These are phyloP conservation scores for Heterodera filipjevi DNA, from an alignment of 2,888 invertebrate genomes.

Conservation along the genomic window DNA sequence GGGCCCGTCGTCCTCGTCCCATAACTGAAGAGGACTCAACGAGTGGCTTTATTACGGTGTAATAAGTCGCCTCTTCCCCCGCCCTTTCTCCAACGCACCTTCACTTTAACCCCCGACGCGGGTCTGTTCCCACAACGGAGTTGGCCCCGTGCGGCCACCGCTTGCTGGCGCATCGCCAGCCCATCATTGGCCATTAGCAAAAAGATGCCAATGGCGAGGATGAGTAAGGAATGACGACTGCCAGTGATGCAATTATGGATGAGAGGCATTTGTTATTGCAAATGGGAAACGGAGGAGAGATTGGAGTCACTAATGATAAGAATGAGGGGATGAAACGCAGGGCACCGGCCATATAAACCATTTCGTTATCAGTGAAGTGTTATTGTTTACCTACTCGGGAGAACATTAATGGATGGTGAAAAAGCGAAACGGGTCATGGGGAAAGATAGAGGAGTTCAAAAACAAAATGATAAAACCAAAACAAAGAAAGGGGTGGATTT, in stretches of 20 bases:
- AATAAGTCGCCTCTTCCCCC: conserved; percentile 8
- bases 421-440: no score
- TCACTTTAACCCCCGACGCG: conserved; percentile 45
- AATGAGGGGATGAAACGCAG: background rate
- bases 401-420: no score
- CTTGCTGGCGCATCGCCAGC: conserved; percentile 47
- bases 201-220: background rate
- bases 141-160: conserved; percentile 43
- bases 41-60: no score
- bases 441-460: no score
- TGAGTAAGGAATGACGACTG: background rate
- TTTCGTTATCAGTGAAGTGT: background rate
- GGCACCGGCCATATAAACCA: background rate
- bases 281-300: background rate
- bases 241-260: background rate
- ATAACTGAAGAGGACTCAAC: conserved; percentile 25
- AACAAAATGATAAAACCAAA: no score
- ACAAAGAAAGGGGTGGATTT: no score
- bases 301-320: background rate
- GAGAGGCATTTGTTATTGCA: background rate
- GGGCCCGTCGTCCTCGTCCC: conserved; percentile 49
- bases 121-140: conserved; percentile 45
- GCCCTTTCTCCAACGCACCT: conserved; percentile 16
- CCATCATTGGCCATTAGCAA: background rate
- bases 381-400: background rate